Evolutionary conservation across 2,888 invertebrate genomes (phyloP), one percentile per base, ranked within the genome.

Genomic region (Scrobipalpa atriplicella): DNA sequence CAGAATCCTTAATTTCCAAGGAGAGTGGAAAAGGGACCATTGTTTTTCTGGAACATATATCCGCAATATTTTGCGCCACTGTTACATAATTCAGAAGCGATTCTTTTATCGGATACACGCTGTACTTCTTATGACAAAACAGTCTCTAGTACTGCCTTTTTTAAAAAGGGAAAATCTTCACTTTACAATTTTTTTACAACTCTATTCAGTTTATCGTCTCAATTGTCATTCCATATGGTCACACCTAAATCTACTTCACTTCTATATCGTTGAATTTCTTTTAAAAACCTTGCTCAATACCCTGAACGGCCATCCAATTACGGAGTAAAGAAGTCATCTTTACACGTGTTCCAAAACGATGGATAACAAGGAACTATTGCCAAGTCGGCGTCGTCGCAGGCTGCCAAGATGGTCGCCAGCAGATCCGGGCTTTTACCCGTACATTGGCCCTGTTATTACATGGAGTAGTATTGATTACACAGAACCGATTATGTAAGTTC

Each of bases 381-480:
- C 62, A 67, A 67, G 56, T 54, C 60, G 65, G 38, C 54, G 70
- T 66, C 54, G 70, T 66, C 64, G 71, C 72, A 74, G 70, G 73
- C 73, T 71, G 80, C 80, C 80, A 83, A 82, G 80, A 82, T 80
- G 78, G 75, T 78, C 76, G 81, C 80, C 79, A 77, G 78, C 79
- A 80, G 77, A 79, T 78, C 80, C 73, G 72, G 75, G 73, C 77
- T 73, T 77, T 76, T 75, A 78, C 78, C 77, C 81, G 87, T 87
- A 85, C 89, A 81, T 87, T 87, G 85, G 85, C 86, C 80, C 83
- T 83, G 83, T 81, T 83, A 80, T 80, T 82, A 81, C 82, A 83
- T 80, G 82, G 83, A 86, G 85, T 74, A 74, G 86, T 92, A 92
- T 92, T 87, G 91, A 92, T 92, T 88, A 86, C 83, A 81, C 84